These are phyloP conservation scores for Notothenia rossii DNA, from an alignment of 2,113 vertebrate genomes.

Conservation along the genomic window DNA sequence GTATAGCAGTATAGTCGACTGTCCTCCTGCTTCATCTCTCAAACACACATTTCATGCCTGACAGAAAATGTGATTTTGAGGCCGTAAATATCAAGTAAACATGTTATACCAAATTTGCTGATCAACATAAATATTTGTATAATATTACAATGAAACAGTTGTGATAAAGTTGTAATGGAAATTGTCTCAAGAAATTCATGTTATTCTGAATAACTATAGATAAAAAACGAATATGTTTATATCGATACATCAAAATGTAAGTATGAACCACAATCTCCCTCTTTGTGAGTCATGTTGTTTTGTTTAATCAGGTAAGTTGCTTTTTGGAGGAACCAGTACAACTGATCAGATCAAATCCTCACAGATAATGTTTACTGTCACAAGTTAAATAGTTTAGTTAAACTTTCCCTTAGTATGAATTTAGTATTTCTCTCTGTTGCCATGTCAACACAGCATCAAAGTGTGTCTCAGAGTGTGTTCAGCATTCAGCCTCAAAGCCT, in stretches of 20 bases:
- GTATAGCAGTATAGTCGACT: too few relatives aligned
- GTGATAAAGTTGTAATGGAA: background rate
- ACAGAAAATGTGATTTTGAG: too few relatives aligned
- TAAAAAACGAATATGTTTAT: too few relatives aligned
- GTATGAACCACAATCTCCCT: background rate
- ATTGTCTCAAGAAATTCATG: too few relatives aligned
- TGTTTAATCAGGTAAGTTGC: background rate
- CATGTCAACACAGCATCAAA: slow-evolving; percentile 6
- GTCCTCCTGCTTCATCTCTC: too few relatives aligned
- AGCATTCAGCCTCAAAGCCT: slow-evolving; percentile 46
- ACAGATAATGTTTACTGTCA: background rate
- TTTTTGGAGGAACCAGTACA: background rate
- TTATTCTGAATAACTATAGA: too few relatives aligned
- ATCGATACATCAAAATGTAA: background rate
- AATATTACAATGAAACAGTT: background rate
- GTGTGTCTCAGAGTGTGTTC: slow-evolving; percentile 27
- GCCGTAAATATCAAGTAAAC: background rate
- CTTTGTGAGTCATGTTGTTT: background rate
- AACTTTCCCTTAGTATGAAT: background rate
- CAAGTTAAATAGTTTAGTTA: background rate
- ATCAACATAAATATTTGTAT: background rate
- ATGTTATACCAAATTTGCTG: background rate
- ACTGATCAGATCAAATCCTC: background rate
- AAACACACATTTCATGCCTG: too few relatives aligned
- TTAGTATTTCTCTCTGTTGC: background rate